These are phyloP conservation scores for Tuta absoluta DNA, from an alignment of 2,888 invertebrate genomes.

Conservation along the genomic window DNA sequence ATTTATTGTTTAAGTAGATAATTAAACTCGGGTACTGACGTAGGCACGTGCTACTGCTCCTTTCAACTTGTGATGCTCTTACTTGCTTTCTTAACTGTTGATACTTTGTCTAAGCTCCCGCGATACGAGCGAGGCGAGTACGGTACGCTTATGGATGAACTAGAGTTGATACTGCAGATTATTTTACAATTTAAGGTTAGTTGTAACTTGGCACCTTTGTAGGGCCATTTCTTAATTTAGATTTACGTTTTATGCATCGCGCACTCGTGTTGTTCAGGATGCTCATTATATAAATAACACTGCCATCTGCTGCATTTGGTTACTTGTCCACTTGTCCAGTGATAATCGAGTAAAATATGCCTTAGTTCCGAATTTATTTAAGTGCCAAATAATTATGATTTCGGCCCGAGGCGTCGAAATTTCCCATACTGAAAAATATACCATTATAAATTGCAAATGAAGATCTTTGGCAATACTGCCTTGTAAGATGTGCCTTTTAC, in stretches of 20 bases:
- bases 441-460: constrained; percentile 22
- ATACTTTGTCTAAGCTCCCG: constrained; percentile 57
- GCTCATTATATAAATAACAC: constrained; percentile 69
- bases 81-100: constrained; percentile 44
- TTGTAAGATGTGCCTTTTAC: constrained; percentile 65
- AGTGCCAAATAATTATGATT: constrained; percentile 28
- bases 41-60: constrained; percentile 31
- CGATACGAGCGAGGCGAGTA: constrained; percentile 50
- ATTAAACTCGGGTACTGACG: constrained; percentile 35
- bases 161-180: constrained; percentile 44
- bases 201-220: constrained; percentile 22
- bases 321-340: constrained; percentile 25
- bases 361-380: constrained; percentile 15
- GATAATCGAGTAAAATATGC: neutral
- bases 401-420: constrained; percentile 13
- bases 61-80: constrained; percentile 34
- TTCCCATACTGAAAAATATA: constrained; percentile 4
- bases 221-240: constrained; percentile 26
- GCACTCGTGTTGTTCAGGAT: constrained; percentile 60
- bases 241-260: constrained; percentile 41
- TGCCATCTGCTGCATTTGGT: constrained; percentile 54
- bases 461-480: constrained; percentile 49
- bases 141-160: constrained; percentile 58
- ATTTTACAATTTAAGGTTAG: constrained; percentile 43
- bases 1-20: constrained; percentile 37